phyloP scores from a whole-genome alignment of 2,113 vertebrate species.

The Colinus virginianus region DNA sequence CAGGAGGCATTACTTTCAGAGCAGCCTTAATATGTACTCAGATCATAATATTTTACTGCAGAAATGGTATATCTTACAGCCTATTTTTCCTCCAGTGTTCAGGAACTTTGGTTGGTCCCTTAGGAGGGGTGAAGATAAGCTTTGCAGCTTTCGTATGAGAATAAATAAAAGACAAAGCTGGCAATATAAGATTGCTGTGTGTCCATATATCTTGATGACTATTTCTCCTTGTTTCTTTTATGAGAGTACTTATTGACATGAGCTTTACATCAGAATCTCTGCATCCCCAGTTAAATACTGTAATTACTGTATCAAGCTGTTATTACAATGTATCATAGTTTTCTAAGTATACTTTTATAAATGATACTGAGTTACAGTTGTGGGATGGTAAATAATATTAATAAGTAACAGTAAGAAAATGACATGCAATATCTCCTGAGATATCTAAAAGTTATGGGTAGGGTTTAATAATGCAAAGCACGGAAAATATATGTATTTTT shows the following conservation, averaged over 20 bases:
- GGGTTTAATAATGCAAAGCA: background rate
- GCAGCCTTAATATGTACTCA: background rate
- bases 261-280: background rate
- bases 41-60: background rate
- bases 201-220: background rate
- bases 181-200: background rate
- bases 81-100: background rate
- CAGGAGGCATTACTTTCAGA: background rate
- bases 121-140: rapidly evolving
- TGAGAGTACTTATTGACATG: background rate
- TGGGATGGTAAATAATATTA: background rate
- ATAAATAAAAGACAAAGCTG: background rate
- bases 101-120: background rate
- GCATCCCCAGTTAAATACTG: background rate
- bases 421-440: background rate
- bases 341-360: background rate
- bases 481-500: background rate
- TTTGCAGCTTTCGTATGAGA: background rate
- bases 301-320: background rate
- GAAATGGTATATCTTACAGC: background rate
- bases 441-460: background rate
- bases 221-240: background rate
- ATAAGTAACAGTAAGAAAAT: background rate
- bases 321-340: background rate
- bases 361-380: background rate